Conservation (phyloP, 2,113 vertebrate genomes). For the Setophaga petechia region DNA sequence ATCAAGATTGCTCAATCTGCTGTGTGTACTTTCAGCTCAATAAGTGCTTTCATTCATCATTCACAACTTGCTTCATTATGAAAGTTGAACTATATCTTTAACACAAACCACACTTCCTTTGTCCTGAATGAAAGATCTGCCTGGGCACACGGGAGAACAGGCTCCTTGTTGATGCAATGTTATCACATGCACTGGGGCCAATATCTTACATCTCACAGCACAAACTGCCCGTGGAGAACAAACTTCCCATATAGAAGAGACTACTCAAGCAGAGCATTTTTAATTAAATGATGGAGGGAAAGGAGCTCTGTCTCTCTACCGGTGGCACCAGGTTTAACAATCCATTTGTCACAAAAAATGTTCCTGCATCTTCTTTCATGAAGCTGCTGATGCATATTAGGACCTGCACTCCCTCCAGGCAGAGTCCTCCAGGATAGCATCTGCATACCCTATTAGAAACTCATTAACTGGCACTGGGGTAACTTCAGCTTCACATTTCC, state of each 20-base stretch:
- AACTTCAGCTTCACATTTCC: not conserved
- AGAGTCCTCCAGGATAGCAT: not conserved
- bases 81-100: constrained; percentile 60
- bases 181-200: not conserved
- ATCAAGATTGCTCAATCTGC: constrained; percentile 59
- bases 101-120: constrained; percentile 60
- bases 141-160: constrained; percentile 18
- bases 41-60: constrained; percentile 62
- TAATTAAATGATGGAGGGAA: constrained; percentile 15
- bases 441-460: not conserved
- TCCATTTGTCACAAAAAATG: constrained; percentile 3
- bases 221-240: not conserved
- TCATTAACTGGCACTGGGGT: not conserved
- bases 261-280: not conserved
- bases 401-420: not conserved
- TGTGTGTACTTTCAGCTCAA: constrained; percentile 48
- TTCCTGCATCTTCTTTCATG: not conserved
- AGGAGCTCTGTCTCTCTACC: not conserved
- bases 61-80: constrained; percentile 54
- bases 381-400: not conserved
- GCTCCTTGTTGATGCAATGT: not conserved
- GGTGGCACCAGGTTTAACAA: not conserved
- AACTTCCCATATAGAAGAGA: not conserved
- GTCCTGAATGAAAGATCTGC: constrained; percentile 39
- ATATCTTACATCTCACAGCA: constrained; percentile 3